Percentiles rank a stretch among this genome's conserved stretches.
Evolutionary conservation across 2,113 vertebrate genomes (phyloP).

Genomic region (Telmatochromis bifrenatus): DNA sequence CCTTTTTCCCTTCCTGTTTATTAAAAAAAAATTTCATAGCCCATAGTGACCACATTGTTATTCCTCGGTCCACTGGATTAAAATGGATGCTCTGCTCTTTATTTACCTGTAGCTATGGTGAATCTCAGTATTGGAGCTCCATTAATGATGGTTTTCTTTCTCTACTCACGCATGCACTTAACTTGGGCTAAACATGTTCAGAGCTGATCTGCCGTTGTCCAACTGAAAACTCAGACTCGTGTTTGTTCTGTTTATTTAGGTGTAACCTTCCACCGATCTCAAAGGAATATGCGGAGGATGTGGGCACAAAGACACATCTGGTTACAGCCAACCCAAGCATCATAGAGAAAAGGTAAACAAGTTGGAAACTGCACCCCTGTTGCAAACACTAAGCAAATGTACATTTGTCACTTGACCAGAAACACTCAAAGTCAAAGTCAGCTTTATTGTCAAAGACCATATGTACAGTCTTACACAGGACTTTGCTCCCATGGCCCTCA

Average conservation of each 20-base stretch:
- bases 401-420: neutral
- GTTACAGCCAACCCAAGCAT: conserved; percentile 98
- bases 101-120: neutral
- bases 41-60: neutral
- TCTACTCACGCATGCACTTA: neutral
- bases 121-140: neutral
- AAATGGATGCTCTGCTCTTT: neutral
- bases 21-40: neutral
- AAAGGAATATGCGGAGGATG: conserved; percentile 83
- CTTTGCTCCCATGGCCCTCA: neutral
- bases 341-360: conserved; percentile 86
- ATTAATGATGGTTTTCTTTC: neutral
- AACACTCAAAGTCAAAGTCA: neutral
- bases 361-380: neutral
- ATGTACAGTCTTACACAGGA: neutral
- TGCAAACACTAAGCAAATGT: neutral
- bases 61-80: neutral
- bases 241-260: conserved; percentile 62
- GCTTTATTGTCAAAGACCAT: neutral
- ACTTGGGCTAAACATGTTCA: neutral
- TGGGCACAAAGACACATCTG: conserved; percentile 85
- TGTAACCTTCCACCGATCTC: conserved; percentile 95
- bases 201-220: neutral
- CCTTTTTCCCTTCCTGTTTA: neutral
- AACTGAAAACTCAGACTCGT: neutral